Conservation (phyloP, 2,113 vertebrate genomes). For the Morone chrysops region DNA sequence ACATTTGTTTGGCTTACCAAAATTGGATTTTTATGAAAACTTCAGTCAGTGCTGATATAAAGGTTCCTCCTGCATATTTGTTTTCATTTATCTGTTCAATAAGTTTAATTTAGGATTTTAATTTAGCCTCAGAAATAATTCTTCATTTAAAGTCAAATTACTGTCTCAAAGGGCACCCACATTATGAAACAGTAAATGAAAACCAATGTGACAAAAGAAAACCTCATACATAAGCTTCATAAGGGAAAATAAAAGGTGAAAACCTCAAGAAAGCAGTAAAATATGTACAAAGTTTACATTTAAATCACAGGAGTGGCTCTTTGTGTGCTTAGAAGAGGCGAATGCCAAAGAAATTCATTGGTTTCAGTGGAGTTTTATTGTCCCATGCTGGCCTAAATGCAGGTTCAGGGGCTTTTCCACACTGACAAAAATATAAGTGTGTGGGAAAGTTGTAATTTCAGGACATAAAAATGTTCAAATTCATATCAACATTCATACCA, state of each 20-base stretch:
- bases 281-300: conserved; percentile 5
- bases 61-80: neutral
- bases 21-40: conserved; percentile 25
- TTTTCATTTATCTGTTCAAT: conserved; percentile 28
- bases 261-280: neutral
- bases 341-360: conserved; percentile 5
- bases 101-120: neutral
- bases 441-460: conserved; percentile 29
- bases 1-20: neutral
- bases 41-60: neutral
- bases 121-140: conserved; percentile 4
- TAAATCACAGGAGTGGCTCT: conserved; percentile 5
- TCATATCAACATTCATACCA: conserved; percentile 20
- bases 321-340: neutral
- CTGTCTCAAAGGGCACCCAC: conserved; percentile 18
- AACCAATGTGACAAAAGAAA: conserved; percentile 17
- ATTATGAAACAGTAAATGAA: conserved; percentile 27
- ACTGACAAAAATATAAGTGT: conserved; percentile 18
- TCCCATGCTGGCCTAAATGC: neutral
- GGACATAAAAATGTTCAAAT: conserved; percentile 25
- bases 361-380: conserved; percentile 38
- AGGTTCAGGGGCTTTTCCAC: conserved; percentile 25
- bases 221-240: neutral
- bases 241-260: conserved; percentile 11
- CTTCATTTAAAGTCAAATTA: conserved; percentile 29